Base-by-base conservation (phyloP, 2,113 vertebrate genomes). In the Cettia cetti region DNA sequence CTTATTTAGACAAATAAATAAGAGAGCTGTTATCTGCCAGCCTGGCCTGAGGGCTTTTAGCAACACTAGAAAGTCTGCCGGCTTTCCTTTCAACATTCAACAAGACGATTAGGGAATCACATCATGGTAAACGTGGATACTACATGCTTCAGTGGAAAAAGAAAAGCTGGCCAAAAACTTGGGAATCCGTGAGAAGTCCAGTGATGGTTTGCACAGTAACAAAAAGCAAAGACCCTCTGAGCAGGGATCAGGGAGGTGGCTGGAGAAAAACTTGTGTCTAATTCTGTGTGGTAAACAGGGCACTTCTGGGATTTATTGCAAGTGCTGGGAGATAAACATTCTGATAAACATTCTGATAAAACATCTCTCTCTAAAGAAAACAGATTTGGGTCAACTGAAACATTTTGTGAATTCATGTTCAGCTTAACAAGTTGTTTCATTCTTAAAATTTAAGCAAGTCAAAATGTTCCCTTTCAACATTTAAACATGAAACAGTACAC, bases 1-100 rank as follows among this genome's bases (percentile, higher is more conserved):
- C 96, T 97, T 97, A 97, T 97, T 97, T 96, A 97, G 97, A 95
- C 96, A 97, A 96, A 96, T 95, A 96, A 97, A 94, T 96, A 97
- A 96, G 95, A 96, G 92, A 86, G 72, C 82, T 95, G 90, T 91
- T 97, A 91, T 96, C 96, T 96, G 83, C 95, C 92, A 97, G 96
- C 90, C 96, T 86, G 94, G 94, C 96, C 94, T 19, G 91, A 92
- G 95, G 96, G 95, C 93, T 97, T 97, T 96, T 92, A 94, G 90
- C 94, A 97, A 91, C 86, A 95, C 79, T 93, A 94, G 88, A 96
- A 93, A 95, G 85, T 95, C 91, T 97, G 94, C 45, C 6, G 81
- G 82, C 89, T 94, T 96, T 90, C 83, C 89, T 95, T 96, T 95
- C 95, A 92, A 75, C 84, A 63, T 96, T 82, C 94, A 95, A 52